Percentiles rank a stretch among this genome's conserved stretches.
phyloP scores from a whole-genome alignment of 2,888 invertebrate species.

The Dicyrtomina minuta region DNA sequence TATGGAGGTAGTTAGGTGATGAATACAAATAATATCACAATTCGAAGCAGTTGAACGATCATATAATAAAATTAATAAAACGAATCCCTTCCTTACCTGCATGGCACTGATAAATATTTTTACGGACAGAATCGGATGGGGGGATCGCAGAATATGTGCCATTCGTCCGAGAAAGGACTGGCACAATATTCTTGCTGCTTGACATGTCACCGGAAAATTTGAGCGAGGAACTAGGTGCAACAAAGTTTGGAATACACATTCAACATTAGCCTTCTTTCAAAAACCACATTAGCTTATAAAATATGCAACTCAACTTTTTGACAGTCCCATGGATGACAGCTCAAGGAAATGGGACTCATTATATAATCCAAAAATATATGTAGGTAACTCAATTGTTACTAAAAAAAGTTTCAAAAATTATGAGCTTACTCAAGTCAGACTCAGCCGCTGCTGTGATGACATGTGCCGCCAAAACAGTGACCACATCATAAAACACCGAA shows the following conservation, averaged over 20 bases:
- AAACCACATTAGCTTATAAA: no score
- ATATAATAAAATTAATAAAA: no score
- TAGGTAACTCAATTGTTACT: no score
- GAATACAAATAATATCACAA: no score
- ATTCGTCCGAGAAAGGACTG: slow-evolving; percentile 48
- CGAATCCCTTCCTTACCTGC: no score
- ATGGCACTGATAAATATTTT: slow-evolving; percentile 49
- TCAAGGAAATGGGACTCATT: no score
- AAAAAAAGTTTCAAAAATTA: background rate
- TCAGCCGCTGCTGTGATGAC: slow-evolving; percentile 46
- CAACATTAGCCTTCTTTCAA: no score
- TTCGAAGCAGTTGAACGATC: no score
- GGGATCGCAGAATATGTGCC: slow-evolving; percentile 40
- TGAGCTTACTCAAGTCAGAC: slow-evolving; percentile 46
- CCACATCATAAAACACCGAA: slow-evolving; percentile 51
- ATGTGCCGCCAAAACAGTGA: slow-evolving; percentile 49
- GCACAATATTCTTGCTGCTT: slow-evolving; percentile 48
- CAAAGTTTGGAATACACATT: slow-evolving; percentile 5
- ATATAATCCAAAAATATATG: no score
- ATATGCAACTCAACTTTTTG: no score
- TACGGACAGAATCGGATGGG: slow-evolving; percentile 49
- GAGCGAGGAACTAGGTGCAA: slow-evolving; percentile 46
- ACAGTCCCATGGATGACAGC: no score
- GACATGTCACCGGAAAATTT: slow-evolving; percentile 48
- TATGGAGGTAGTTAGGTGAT: no score